Base-by-base conservation (phyloP, 1,140 invertebrate genomes). In the Scaptomyza montana region DNA sequence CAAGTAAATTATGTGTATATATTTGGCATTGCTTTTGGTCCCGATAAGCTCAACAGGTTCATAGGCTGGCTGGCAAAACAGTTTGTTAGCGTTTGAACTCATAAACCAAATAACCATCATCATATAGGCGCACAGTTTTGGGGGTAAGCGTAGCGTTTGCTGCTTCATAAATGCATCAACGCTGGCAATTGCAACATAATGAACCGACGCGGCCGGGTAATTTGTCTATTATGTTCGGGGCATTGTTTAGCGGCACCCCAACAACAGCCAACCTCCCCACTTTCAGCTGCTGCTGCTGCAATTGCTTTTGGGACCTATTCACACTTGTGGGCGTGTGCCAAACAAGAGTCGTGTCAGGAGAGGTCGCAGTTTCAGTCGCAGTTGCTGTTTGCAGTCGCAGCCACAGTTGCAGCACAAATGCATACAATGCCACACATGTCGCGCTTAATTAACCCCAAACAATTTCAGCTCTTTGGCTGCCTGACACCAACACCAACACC, bases 381-480 rank as follows among this genome's bases (percentile, higher is more conserved):
- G 39, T 43, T 39, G 51, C 25, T 19, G 49, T 73, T 25, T 41
- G 62, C 64, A 50, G 43, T 61, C 39, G 45, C 9, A 41, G 30
- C 55, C 51, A 19, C 56, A 60, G 69, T 66, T 54, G 57, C 74
- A 60, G 56, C 66, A 77, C 79, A 82, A 79, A 89, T 89, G 73
- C 84, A 89, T 63, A 77, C 84, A 73, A 87, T 89, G 84, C 84
- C 84, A 89, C 84, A 89, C 74, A 89, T 89, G 84, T 89, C 84
- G 84, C 87, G 84, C 87, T 89, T 89, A 89, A 89, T 89, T 89
- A 89, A 89, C 84, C 84, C 85, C 84, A 81, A 89, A 89, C 84
- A 89, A 89, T 89, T 84, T 80, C 79, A 74, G 77, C 74, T 59
- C 41, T 50, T 62, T 45, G 59, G 25, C 41, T 62, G 68, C 62